Evolutionary conservation across 2,113 vertebrate species (phyloP).

Genomic region (Chionis minor): DNA sequence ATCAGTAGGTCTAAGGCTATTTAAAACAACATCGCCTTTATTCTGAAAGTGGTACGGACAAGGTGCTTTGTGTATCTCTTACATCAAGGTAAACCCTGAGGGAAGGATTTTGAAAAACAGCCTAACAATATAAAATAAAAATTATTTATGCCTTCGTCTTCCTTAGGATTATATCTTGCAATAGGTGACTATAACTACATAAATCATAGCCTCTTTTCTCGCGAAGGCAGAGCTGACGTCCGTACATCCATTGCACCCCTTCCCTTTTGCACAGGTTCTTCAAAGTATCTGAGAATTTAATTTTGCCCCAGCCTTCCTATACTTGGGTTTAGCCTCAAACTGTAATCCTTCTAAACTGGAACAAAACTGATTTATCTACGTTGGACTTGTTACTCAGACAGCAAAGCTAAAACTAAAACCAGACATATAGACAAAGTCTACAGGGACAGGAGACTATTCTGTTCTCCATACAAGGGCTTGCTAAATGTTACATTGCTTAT

Average conservation of each 20-base stretch:
- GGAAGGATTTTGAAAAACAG: neutral
- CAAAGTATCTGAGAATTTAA: neutral
- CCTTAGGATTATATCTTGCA: neutral
- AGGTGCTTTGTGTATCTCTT: neutral
- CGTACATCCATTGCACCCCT: neutral
- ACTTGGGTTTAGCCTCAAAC: neutral
- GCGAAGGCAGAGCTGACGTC: neutral
- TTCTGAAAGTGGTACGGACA: neutral
- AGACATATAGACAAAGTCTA: neutral
- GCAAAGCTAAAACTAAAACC: neutral
- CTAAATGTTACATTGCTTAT: neutral
- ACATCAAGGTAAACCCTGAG: neutral
- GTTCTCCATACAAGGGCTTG: neutral
- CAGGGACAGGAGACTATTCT: neutral
- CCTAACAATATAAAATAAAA: neutral
- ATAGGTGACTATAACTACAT: neutral
- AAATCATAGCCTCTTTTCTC: neutral
- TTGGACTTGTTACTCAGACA: neutral
- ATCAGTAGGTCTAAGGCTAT: neutral
- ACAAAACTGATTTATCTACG: neutral
- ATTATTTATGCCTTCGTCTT: neutral
- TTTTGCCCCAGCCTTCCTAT: neutral
- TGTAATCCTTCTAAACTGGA: neutral
- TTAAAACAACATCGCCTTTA: neutral
- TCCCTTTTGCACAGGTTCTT: neutral